phyloP scores from a whole-genome alignment of 1,140 invertebrate genomes.

The Meloidogyne floridensis region DNA sequence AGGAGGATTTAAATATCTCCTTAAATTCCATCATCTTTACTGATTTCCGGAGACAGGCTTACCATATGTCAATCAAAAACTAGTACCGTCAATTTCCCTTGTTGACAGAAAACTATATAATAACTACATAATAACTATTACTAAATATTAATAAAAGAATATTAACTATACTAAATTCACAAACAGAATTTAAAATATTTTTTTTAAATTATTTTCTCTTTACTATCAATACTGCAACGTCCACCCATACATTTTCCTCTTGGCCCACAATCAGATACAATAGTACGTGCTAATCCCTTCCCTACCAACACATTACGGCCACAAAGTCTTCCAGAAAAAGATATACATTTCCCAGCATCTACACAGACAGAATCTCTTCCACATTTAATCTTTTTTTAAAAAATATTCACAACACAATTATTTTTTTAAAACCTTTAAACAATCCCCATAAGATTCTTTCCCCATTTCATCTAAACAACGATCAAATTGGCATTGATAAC shows the following conservation, averaged over 20 bases:
- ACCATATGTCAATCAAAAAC: too few species aligned
- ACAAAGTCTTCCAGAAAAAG: slow-evolving; percentile 46
- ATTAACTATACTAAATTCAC: too few species aligned
- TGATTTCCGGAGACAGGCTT: too few species aligned
- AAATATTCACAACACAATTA: too few species aligned
- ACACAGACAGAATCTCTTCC: slow-evolving; percentile 50
- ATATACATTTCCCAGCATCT: slow-evolving; percentile 50
- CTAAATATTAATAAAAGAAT: too few species aligned
- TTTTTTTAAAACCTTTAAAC: slow-evolving; percentile 36
- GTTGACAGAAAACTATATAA: too few species aligned
- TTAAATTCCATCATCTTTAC: too few species aligned
- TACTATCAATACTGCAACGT: slow-evolving; percentile 57
- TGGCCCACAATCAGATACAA: slow-evolving; percentile 56
- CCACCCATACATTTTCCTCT: slow-evolving; percentile 59
- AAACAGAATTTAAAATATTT: too few species aligned
- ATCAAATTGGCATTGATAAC: slow-evolving; percentile 51
- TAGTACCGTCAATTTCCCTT: too few species aligned
- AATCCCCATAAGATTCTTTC: slow-evolving; percentile 40
- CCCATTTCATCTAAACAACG: slow-evolving; percentile 47
- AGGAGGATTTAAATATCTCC: too few species aligned
- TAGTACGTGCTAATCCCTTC: slow-evolving; percentile 52
- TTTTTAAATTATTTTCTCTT: not conserved
- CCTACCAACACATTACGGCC: slow-evolving; percentile 58
- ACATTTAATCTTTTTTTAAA: slow-evolving; percentile 48
- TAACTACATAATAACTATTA: too few species aligned